Base-by-base conservation (phyloP, 2,888 invertebrate genomes). In the Dryomyza anilis region DNA sequence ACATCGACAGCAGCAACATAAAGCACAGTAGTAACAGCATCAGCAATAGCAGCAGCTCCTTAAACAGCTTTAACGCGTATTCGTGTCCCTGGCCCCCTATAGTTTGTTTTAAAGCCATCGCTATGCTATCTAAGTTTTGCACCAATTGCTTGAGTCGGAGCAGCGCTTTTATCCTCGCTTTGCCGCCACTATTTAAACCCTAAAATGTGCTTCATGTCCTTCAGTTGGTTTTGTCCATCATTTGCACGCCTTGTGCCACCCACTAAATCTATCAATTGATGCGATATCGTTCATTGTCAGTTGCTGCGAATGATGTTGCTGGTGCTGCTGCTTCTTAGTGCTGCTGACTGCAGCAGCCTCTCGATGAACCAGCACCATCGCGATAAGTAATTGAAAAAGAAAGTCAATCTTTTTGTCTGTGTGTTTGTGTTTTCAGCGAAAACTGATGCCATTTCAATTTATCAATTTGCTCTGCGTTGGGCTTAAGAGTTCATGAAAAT, bases 371-470 rank as follows among this genome's bases (percentile, higher is more conserved):
- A 52, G 7, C 33, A 12, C 33, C 33, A 33, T 33, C 33, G 46
- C 4, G 46, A 46, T 10, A 46, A 46, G 16, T 7, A 21, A 21
- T 19, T 21, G 46, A 46, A 46, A 21, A 46, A 21, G 5, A 5
- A 46, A 46, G 6, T n/a, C 19, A 19, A 48, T 5, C 12, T 4
- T 48, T 48, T 48, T 48, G 48, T n/a, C n/a, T 8, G 43, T 5
- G 16, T 16, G 5, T 43, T 5, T 16, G 14, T 43, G 14, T 4
- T 3, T 12, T 39, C 1, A 5, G 12, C 3, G 21, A 50, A 52
- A 61, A 61, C 39, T 61, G 61, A 61, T 61, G 50, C 52, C 19
- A 50, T 61, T 61, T 50, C 61, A 61, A 61, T 61, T 61, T 61
- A 61, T 61, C 52, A 61, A 52, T 61, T 61, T 36, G 39, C 12